Percentiles rank a stretch among this genome's conserved stretches.
phyloP scores from a whole-genome alignment of 2,888 invertebrate species.

The Melinaea menophilus region DNA sequence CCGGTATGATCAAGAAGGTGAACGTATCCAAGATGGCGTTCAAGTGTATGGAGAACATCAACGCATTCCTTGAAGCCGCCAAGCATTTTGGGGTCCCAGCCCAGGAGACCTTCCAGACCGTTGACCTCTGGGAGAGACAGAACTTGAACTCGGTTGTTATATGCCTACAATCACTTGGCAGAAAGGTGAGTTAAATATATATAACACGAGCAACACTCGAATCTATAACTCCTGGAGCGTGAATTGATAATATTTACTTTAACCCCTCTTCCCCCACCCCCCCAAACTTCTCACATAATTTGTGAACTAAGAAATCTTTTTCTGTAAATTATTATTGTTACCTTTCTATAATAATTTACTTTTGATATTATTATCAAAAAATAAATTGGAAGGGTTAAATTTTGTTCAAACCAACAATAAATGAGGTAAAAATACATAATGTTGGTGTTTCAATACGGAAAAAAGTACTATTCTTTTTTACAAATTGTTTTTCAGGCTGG shows the following conservation, averaged over 20 bases:
- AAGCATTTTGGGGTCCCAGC: slow-evolving; percentile 93
- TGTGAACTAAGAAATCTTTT: no score
- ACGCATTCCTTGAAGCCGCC: slow-evolving; percentile 92
- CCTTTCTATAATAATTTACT: no score
- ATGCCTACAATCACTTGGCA: slow-evolving; percentile 94
- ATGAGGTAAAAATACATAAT: no score
- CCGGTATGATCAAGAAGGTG: slow-evolving; percentile 93
- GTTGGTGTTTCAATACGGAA: no score
- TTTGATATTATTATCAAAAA: no score
- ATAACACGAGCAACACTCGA: neutral
- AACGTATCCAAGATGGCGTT: slow-evolving; percentile 95
- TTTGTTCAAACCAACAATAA: no score
- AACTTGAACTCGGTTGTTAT: slow-evolving; percentile 97
- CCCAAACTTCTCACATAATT: no score
- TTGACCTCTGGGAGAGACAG: slow-evolving; percentile 97
- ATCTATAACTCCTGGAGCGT: no score
- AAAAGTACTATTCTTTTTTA: slow-evolving; percentile 3
- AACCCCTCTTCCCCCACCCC: no score
- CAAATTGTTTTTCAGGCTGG: slow-evolving; percentile 79
- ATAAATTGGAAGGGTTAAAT: no score
- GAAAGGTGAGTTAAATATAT: slow-evolving; percentile 82
- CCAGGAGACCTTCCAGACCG: slow-evolving; percentile 97
- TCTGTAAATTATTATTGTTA: no score
- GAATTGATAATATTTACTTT: no score
- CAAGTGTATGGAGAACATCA: slow-evolving; percentile 99